Evolutionary conservation across 2,113 vertebrate genomes (phyloP).

Genomic region (Pampusana beccarii): DNA sequence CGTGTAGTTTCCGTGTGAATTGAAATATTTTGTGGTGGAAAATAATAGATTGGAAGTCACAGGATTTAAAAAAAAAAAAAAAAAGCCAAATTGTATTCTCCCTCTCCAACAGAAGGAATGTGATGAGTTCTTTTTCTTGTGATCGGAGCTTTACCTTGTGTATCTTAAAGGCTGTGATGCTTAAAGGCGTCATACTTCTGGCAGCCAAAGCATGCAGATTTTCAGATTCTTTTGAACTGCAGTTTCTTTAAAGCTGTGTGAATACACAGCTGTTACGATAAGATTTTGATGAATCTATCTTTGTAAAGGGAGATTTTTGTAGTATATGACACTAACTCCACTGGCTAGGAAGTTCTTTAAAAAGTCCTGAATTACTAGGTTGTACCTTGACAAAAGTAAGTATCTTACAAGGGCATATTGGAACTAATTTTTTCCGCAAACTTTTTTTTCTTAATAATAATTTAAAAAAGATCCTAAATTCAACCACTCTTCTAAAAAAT

Average conservation of each 20-base stretch:
- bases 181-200: neutral
- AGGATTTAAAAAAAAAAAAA: neutral
- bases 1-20: neutral
- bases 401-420: neutral
- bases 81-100: rapidly evolving
- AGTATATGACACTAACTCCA: neutral
- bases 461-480: neutral
- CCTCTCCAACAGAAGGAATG: neutral
- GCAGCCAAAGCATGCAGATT: neutral
- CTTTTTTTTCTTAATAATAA: neutral
- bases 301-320: neutral
- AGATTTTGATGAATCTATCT: neutral
- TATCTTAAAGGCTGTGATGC: neutral
- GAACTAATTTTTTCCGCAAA: neutral
- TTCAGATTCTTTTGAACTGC: neutral
- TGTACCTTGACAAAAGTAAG: neutral
- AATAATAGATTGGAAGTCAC: neutral
- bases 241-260: neutral
- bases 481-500: neutral
- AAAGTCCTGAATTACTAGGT: neutral
- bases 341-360: neutral
- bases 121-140: neutral
- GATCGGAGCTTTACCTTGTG: neutral
- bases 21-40: neutral
- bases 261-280: neutral